Conservation (phyloP, 2,888 invertebrate species). For the Augiades crinisus region DNA sequence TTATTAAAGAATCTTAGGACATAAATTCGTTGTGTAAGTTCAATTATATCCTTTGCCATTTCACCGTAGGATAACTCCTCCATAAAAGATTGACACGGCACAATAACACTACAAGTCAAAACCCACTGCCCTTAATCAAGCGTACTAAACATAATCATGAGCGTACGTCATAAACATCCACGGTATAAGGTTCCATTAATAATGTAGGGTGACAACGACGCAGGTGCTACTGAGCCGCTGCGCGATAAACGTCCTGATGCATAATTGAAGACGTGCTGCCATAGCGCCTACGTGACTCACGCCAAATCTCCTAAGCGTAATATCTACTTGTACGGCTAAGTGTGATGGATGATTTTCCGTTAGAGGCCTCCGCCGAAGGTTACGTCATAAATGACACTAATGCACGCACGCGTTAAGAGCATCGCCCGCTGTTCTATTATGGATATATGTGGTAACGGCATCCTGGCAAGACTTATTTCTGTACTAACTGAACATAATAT, state of each 20-base stretch:
- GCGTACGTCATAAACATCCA: slow-evolving; percentile 22
- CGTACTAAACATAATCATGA: slow-evolving; percentile 20
- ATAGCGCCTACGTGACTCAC: slow-evolving; percentile 49
- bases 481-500: too few relatives aligned
- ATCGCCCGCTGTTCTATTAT: too few relatives aligned
- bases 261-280: slow-evolving; percentile 71
- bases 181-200: slow-evolving; percentile 55
- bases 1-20: too few relatives aligned
- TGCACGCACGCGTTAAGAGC: slow-evolving; percentile 10
- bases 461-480: too few relatives aligned
- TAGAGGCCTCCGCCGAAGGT: slow-evolving; percentile 9
- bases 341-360: slow-evolving; percentile 46
- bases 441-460: too few relatives aligned
- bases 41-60: too few relatives aligned
- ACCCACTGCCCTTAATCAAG: slow-evolving; percentile 21
- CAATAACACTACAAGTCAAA: background rate
- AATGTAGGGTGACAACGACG: slow-evolving; percentile 71
- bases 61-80: too few relatives aligned
- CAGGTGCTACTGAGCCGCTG: slow-evolving; percentile 58
- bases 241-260: slow-evolving; percentile 70
- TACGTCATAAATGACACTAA: slow-evolving; percentile 12
- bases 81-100: too few relatives aligned
- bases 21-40: too few relatives aligned
- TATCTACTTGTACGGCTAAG: slow-evolving; percentile 43
- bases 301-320: slow-evolving; percentile 45